These are phyloP conservation scores for Lutjanus argentimaculatus DNA, from an alignment of 2,797 vertebrate species.

Conservation along the genomic window DNA sequence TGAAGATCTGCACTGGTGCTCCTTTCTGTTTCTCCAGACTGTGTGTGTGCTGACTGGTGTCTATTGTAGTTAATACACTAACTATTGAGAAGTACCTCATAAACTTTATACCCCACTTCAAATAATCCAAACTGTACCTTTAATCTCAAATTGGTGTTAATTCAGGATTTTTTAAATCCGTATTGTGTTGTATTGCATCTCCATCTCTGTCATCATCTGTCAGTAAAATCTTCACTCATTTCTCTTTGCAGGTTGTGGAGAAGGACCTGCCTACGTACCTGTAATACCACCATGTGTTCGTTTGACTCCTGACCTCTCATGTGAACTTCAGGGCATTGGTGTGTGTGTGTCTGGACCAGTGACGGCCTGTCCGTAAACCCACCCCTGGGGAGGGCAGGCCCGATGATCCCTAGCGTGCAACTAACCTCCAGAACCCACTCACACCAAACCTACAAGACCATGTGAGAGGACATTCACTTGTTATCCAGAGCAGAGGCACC, in stretches of 20 bases:
- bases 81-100: too few relatives aligned
- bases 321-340: conserved; percentile 45
- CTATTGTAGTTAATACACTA: too few relatives aligned
- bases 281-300: conserved; percentile 68
- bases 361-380: conserved; percentile 92
- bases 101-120: too few relatives aligned
- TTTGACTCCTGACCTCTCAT: conserved; percentile 40
- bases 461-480: conserved; percentile 39
- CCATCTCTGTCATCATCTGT: neutral
- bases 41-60: too few relatives aligned
- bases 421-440: conserved; percentile 71
- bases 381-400: conserved; percentile 85
- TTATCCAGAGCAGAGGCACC: conserved; percentile 1
- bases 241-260: conserved; percentile 80
- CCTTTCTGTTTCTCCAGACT: too few relatives aligned
- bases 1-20: too few relatives aligned
- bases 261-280: conserved; percentile 92
- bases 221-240: neutral
- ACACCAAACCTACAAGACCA: conserved; percentile 48
- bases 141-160: neutral
- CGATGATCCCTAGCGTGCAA: conserved; percentile 89
- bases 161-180: neutral
- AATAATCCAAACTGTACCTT: too few relatives aligned
- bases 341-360: conserved; percentile 84
- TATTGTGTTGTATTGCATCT: neutral